Base-by-base conservation (phyloP, 2,797 vertebrate species). In the Myotis pilosus region DNA sequence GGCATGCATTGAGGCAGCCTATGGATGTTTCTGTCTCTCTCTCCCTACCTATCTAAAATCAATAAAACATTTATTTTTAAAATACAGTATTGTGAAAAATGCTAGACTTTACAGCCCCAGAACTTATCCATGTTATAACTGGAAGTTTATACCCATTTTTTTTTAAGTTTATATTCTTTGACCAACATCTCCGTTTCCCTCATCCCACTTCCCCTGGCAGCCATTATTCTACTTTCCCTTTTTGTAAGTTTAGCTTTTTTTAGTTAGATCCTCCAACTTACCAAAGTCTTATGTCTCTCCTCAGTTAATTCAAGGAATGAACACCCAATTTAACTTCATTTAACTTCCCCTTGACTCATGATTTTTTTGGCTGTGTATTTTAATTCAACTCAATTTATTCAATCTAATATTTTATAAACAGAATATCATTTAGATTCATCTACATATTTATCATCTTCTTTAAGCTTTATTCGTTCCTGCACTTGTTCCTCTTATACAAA, bases 371-470 rank as follows among this genome's bases (percentile, higher is more conserved):
- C 84, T 81, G 62, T 89, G 11, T 81, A 94, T 79, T 91, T 93
- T 89, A 95, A 57, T 94, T 75, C 44, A 87, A 69, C 79, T 95
- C 83, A 76, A 68, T 87, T 66, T 91, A 72, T n/a, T 72, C n/a
- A 47, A 69, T 74, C 84, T 53, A 94, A 89, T 92, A 95, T 78
- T 93, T 93, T 92, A 81, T 64, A 47, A 91, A 55, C 17, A 41
- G 83, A 93, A 80, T 79, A 94, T 89, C 68, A 95, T 87, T 96
- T 83, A 80, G 71, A 89, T 87, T 92, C 84, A 87, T 28, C 51
- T 81, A 80, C 10, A 64, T 5, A 93, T 57, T 76, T 74, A 84
- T 74, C 36, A 64, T 19, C 47, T 28, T 92, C 41, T 44, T 81
- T 86, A 22, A 6, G 87, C 60, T 87, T 81, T 81, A 87, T 36